Evolutionary conservation across 2,113 vertebrate species (phyloP).

Genomic region (Hydropotes inermis): DNA sequence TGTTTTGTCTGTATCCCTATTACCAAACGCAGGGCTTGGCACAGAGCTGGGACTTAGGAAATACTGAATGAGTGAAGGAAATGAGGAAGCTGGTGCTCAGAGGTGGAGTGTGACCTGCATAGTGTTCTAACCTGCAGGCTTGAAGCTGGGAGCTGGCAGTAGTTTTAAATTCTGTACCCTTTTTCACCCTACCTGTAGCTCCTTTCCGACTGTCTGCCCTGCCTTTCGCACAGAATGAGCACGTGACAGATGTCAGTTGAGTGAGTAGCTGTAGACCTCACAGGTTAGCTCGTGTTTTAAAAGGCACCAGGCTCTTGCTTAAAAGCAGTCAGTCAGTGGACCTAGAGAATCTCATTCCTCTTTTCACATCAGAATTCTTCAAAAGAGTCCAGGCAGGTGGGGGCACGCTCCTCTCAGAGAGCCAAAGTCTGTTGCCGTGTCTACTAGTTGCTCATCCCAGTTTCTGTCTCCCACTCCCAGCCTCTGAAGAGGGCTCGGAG

Average conservation of each 20-base stretch:
- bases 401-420: not conserved
- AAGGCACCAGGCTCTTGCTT: not conserved
- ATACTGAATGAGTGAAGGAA: not conserved
- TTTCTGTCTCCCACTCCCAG: not conserved
- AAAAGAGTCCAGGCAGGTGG: not conserved
- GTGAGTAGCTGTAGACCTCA: not conserved
- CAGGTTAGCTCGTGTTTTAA: not conserved
- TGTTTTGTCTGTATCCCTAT: not conserved
- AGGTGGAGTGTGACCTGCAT: too few relatives aligned
- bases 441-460: not conserved
- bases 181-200: not conserved
- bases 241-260: not conserved
- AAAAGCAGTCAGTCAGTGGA: not conserved
- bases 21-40: not conserved
- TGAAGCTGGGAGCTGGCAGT: not conserved
- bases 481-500: conserved; percentile 88
- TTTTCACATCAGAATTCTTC: not conserved
- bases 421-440: not conserved
- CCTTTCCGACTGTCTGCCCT: not conserved
- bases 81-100: not conserved
- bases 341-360: not conserved
- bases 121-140: not conserved
- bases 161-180: not conserved
- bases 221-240: not conserved
- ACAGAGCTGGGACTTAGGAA: not conserved